A percentile compares a stretch with the other conserved stretches of the same genome.
These are phyloP conservation scores for Lissonota sp. DNA, from an alignment of 2,888 invertebrate genomes.

Conservation along the genomic window DNA sequence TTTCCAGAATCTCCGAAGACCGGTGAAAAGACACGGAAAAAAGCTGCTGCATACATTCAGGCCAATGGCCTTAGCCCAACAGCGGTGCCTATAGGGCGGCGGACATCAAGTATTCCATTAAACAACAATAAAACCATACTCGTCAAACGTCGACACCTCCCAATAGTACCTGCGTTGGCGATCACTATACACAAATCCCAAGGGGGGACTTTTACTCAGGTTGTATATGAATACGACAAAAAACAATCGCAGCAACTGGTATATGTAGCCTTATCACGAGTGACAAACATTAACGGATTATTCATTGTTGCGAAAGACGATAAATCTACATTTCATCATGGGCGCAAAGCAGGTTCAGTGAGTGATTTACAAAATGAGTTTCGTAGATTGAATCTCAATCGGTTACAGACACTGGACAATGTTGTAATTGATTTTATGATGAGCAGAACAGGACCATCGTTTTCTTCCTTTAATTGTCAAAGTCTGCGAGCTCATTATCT, in stretches of 20 bases:
- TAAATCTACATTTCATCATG: conserved; percentile 23
- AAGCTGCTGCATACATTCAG: conserved; percentile 11
- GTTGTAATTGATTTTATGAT: conserved; percentile 2
- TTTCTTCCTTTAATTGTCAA: conserved; percentile 55
- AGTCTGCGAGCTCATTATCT: conserved; percentile 51
- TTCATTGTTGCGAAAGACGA: conserved; percentile 43
- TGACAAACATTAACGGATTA: conserved; percentile 66
- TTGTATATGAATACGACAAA: conserved; percentile 54
- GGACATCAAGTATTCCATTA: conserved; percentile 36
- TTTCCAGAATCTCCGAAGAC: conserved; percentile 38
- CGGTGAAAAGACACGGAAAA: conserved; percentile 37
- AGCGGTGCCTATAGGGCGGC: conserved; percentile 26
- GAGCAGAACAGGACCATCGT: conserved; percentile 13
- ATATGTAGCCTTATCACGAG: conserved; percentile 72
- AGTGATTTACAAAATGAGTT: conserved; percentile 23
- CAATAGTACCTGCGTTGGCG: conserved; percentile 55
- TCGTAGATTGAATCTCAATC: conserved; percentile 8
- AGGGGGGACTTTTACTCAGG: conserved; percentile 22
- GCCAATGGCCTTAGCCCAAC: conserved; percentile 11
- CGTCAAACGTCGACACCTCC: conserved; percentile 58
- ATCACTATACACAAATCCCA: conserved; percentile 57
- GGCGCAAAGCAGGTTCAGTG: conserved; percentile 12
- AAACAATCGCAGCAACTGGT: conserved; percentile 62
- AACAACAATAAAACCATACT: conserved; percentile 59
- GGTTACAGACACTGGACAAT: conserved; percentile 25